Evolutionary conservation across 1,140 invertebrate genomes (phyloP).

Genomic region (Harpegnathos saltator): DNA sequence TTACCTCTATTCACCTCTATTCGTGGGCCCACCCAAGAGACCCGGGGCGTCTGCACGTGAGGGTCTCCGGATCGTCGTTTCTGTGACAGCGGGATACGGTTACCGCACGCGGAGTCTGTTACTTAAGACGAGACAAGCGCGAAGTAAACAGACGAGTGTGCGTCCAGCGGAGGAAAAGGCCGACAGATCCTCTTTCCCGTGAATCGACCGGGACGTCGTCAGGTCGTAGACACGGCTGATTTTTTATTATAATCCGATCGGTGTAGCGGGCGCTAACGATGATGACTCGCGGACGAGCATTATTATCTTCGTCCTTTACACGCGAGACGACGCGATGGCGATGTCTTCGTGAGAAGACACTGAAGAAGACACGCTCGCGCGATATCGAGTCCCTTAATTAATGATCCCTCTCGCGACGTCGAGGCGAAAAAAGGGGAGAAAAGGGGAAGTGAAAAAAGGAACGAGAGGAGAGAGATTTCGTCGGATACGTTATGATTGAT

Average conservation of each 20-base stretch:
- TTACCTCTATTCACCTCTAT: slow-evolving; percentile 61
- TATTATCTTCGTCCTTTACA: neutral
- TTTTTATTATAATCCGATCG: slow-evolving; percentile 9
- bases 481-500: slow-evolving; percentile 50
- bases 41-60: neutral
- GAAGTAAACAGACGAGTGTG: slow-evolving; percentile 39
- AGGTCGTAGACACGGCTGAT: neutral
- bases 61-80: slow-evolving; percentile 42
- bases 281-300: slow-evolving; percentile 1
- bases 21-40: slow-evolving; percentile 69
- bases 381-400: slow-evolving; percentile 50
- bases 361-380: neutral
- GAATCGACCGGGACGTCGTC: neutral
- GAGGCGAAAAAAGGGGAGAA: slow-evolving; percentile 8
- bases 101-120: slow-evolving; percentile 53
- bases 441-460: neutral
- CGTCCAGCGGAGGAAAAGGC: neutral
- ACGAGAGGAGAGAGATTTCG: neutral
- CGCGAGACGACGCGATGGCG: neutral
- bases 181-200: neutral
- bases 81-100: slow-evolving; percentile 58
- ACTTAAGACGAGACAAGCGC: slow-evolving; percentile 60
- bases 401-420: slow-evolving; percentile 30
- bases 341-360: neutral
- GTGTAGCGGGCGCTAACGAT: neutral